Evolutionary conservation across 2,888 invertebrate genomes (phyloP), one percentile per base, ranked within the genome.

Genomic region (Dione juno): DNA sequence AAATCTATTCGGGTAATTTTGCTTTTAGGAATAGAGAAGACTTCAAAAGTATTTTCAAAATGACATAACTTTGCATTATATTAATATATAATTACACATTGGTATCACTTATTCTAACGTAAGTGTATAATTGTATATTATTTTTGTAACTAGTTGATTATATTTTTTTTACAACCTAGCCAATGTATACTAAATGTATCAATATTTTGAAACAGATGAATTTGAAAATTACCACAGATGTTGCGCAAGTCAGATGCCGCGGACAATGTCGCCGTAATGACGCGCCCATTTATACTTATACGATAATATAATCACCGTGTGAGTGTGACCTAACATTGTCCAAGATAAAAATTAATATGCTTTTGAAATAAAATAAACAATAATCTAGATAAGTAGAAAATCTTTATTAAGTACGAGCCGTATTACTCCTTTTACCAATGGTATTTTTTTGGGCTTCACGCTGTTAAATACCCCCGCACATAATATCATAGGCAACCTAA

Each of bases 171-270:
- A 53, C 9, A 54, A 54, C n/a, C n/a, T 40, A 40, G 10, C 9
- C 19, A 6, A 19, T 45, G 16, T 16, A 45, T 16, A 16, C 9
- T 35, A 50, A 45, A 63, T 48, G 59, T 58, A 57, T 59, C 69
- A 69, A 72, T 52, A 52, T 57, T 64, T 43, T 58, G 69, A 45
- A 79, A 78, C 74, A 74, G 73, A n/a, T n/a, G n/a, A n/a, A n/a
- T n/a, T n/a, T n/a, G n/a, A n/a, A n/a, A 77, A 80, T 80, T 81
- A 79, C 75, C 81, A 78, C 84, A 84, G 80, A 82, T 83, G 84
- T 85, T 83, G 82, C 78, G 80, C 80, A 84, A 84, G 74, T 74
- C 74, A 73, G 77, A 78, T 67, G 67, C 61, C 76, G 71, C 73
- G 73, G 69, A 81, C 82, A 81, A 81, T 80, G 78, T 79, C 76